Percentiles rank a stretch among this genome's conserved stretches.
Evolutionary conservation across 2,113 vertebrate species (phyloP).

Genomic region (Urocitellus parryii): DNA sequence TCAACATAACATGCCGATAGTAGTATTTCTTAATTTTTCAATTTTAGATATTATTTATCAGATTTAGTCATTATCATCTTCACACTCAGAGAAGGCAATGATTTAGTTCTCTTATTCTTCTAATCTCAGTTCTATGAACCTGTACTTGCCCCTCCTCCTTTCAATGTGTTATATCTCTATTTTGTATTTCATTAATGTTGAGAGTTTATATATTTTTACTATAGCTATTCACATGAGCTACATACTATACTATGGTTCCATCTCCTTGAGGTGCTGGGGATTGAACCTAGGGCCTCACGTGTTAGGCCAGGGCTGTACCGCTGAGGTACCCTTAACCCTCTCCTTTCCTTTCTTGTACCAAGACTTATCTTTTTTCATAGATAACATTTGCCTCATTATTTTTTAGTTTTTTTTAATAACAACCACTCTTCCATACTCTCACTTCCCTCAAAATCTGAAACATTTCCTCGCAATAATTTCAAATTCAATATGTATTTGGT

Average conservation of each 20-base stretch:
- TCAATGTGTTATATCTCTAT: not conserved
- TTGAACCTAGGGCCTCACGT: not conserved
- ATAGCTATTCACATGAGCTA: not conserved
- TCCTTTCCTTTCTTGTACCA: not conserved
- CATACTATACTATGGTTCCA: not conserved
- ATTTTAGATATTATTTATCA: slow-evolving; percentile 17
- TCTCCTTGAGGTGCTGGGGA: not conserved
- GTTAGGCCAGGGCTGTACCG: not conserved
- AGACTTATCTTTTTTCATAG: not conserved
- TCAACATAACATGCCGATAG: not conserved
- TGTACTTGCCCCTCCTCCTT: not conserved
- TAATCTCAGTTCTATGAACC: not conserved
- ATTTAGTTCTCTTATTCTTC: not conserved
- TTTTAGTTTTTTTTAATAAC: not conserved
- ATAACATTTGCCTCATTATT: not conserved
- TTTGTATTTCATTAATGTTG: not conserved
- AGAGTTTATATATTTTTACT: not conserved
- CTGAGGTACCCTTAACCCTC: not conserved
- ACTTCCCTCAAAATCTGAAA: slow-evolving; percentile 44
- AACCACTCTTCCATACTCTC: not conserved
- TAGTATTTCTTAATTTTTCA: not conserved
- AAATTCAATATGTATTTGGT: not conserved
- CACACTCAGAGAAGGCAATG: not conserved
- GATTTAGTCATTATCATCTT: slow-evolving; percentile 8
- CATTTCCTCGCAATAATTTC: not conserved